phyloP scores from a whole-genome alignment of 2,797 vertebrate genomes.

The Xiphophorus birchmanni region DNA sequence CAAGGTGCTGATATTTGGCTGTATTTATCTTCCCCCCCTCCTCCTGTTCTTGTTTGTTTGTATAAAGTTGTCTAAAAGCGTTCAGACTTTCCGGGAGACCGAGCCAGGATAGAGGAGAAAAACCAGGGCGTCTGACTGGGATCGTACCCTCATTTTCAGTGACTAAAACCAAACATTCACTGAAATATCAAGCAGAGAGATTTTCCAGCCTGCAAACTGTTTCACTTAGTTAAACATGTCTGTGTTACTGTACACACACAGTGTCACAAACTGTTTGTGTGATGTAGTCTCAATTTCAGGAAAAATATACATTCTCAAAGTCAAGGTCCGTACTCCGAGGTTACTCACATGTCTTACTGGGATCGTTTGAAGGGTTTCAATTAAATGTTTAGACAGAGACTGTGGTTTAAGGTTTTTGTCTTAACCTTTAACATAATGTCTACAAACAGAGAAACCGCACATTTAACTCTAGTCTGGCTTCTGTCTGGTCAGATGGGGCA shows the following conservation, averaged over 20 bases:
- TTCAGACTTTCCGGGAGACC: conserved; percentile 67
- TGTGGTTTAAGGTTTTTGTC: background rate
- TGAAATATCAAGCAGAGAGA: conserved; percentile 16
- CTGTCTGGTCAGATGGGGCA: background rate
- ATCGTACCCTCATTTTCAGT: conserved; percentile 31
- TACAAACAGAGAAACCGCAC: background rate
- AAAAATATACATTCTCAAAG: conserved; percentile 22
- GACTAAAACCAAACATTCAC: conserved; percentile 46
- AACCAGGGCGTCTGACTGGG: conserved; percentile 30
- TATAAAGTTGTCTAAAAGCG: conserved; percentile 56
- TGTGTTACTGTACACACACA: conserved; percentile 22
- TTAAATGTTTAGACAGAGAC: conserved; percentile 9
- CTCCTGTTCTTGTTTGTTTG: conserved; percentile 68
- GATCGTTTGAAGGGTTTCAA: conserved; percentile 9
- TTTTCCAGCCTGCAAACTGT: conserved; percentile 3
- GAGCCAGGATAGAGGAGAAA: conserved; percentile 56
- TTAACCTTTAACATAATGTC: conserved; percentile 13
- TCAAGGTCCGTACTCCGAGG: background rate
- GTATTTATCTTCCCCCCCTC: conserved; percentile 20
- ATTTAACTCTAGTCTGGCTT: background rate
- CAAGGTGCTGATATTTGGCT: conserved; percentile 48
- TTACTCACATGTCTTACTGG: conserved; percentile 2
- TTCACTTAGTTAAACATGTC: conserved; percentile 19
- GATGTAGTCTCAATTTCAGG: conserved; percentile 22
- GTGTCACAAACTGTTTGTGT: conserved; percentile 40